Evolutionary conservation across 2,888 invertebrate species (phyloP), one percentile per base, ranked within the genome.

Genomic region (Iphiclides podalirius): DNA sequence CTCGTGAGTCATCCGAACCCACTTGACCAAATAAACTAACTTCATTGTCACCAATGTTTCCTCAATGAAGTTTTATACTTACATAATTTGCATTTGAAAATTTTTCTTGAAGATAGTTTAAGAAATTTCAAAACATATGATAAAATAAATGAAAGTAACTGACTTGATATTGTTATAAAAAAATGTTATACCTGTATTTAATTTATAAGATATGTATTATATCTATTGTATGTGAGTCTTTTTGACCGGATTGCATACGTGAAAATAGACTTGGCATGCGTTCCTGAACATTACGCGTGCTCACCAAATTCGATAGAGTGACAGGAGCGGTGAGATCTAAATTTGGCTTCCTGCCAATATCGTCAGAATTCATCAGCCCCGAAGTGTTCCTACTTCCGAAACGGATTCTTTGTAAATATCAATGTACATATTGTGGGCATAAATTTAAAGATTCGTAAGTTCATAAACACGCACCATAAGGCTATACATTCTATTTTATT

Each of bases 21-120:
- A 85, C 79, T 86, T 87, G 83, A 79, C 78, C 79, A 87, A 86
- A 86, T 79, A 86, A 81, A 80, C n/a, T 75, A 76, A 72, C 66
- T 75, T 77, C 73, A 70, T 67, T 70, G 67, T 71, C 57, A 66
- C 63, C 56, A 72, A 67, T 75, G 69, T 78, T 77, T 78, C 72
- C 74, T 76, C 66, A 69, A 72, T 72, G 68, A 73, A 65, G 65
- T 55, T 64, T 53, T 57, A 61, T 58, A 55, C n/a, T n/a, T n/a
- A n/a, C 6, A 28, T 55, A 53, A 59, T 69, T 63, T 61, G 53
- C 54, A 58, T 63, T 55, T 47, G 35, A 31, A 31, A 28, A 43
- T 37, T 17, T 13, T 39, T 26, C 28, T 38, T 31, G 31, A n/a
- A 31, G n/a, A 12, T 38, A 9, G n/a, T 28, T 28, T n/a, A 8